Base-by-base conservation (phyloP, 2,797 vertebrate species). In the Muscicapa striata region DNA sequence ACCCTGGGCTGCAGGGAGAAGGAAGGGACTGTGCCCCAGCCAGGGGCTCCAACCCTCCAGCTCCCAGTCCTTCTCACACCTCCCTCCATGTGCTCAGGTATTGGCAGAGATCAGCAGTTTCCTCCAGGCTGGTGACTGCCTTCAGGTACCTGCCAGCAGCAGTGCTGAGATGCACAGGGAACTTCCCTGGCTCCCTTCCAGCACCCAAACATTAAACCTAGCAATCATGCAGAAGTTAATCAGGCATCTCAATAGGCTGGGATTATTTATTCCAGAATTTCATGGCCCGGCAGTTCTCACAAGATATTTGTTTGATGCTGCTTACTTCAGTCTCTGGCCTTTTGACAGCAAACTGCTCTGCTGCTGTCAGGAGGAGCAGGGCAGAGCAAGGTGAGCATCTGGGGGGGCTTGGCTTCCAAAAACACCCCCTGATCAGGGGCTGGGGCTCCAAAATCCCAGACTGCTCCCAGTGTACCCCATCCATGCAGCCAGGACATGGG, bases 141-240 rank as follows among this genome's bases (percentile, higher is more conserved):
- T 96, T 92, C 84, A 76, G 86, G 94, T 96, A 97, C 95, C 96
- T 95, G 95, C 92, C 85, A 95, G 92, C 90, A 84, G 58, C 40
- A 72, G 69, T 7, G 2, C 34, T 38, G 43, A 89, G 84, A 95
- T 48, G 20, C 18, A 26, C 41, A 58, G 6, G 49, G 15, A 51
- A 29, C 49, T 15, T 52, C 66, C 26, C 32, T 58, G 51, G 79
- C 54, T 76, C 51, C 41, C 34, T 52, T 69, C 81, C 81, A 92
- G 77, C 8, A 49, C n/a, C 54, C 24, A 4, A 72, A 63, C 41
- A 89, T 73, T 66, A 70, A 63, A 82, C 77, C 58, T 8, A 89
- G 63, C 40, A 91, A 84, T 62, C 80, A 81, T 9, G 82, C 15
- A 17, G 80, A 48, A 79, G 32, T 66, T 86, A 66, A 87, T 86